phyloP scores from a whole-genome alignment of 2,113 vertebrate genomes.

The Corythornis cristatus region DNA sequence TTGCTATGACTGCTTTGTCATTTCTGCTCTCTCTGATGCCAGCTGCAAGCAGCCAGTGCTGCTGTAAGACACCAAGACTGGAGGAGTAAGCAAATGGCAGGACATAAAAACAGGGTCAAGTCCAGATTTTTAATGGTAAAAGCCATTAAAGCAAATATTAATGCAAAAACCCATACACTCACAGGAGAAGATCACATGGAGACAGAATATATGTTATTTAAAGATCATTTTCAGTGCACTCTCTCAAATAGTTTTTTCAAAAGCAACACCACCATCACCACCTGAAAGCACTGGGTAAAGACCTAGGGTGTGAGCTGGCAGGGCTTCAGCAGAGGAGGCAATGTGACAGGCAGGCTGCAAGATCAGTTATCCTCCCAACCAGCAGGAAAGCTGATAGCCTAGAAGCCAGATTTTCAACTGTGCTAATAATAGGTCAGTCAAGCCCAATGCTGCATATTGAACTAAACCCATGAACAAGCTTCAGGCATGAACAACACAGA shows the following conservation, averaged over 20 bases:
- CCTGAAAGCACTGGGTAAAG: background rate
- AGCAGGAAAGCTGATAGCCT: background rate
- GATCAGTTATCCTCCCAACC: background rate
- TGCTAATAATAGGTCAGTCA: slow-evolving; percentile 21
- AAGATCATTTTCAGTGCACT: background rate
- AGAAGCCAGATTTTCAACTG: background rate
- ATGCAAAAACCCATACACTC: background rate
- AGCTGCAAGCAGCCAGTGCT: background rate
- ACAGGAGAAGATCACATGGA: background rate
- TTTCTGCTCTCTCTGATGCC: background rate
- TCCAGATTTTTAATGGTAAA: background rate
- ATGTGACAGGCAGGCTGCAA: background rate
- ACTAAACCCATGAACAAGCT: background rate
- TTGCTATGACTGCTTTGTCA: background rate
- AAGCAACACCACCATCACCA: background rate
- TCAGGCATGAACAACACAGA: background rate
- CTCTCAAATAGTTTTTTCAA: background rate
- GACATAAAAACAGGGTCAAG: background rate
- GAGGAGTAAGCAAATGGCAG: background rate
- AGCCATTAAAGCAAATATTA: background rate
- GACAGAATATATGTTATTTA: background rate
- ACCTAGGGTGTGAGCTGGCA: background rate
- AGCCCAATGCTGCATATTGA: background rate
- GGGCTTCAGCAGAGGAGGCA: background rate
- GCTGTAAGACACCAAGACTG: background rate